Evolutionary conservation across 2,797 vertebrate species (phyloP), one percentile per base, ranked within the genome.

Genomic region (Pogoniulus pusillus): DNA sequence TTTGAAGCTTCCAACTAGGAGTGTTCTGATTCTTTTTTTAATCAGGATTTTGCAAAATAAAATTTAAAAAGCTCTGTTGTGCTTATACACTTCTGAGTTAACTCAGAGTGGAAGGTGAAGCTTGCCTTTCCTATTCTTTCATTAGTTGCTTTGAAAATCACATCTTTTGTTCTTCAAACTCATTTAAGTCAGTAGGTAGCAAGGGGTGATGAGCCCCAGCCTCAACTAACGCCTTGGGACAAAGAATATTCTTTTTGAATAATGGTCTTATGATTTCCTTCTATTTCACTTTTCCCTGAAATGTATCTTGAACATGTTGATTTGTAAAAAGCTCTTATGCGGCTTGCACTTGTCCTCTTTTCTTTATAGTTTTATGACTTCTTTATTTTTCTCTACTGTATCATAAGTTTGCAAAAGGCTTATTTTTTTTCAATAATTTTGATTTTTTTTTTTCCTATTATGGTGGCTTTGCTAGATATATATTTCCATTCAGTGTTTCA

Each of bases 141-240:
- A 82, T 96, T 93, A 95, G 85, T 73, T 94, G 63, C 91, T 97
- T 96, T 97, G 93, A 96, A 90, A 96, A 94, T 95, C 85, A 73
- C 53, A 85, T 87, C 82, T 97, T 97, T 95, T 96, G 84, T 96
- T 96, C 91, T 93, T 92, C 20, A 0, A 51, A 68, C 73, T 64
- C 37, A 93, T 55, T 72, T 90, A 90, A 96, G 45, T 94, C 95
- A 94, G 89, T 59, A 10, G 92, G 83, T 84, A 93, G 80, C 74
- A 88, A 51, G 66, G 68, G 85, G 91, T 95, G 91, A 96, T 94
- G 89, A 94, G 93, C 68, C 78, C 71, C 83, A 81, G 85, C 72
- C 70, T 91, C 76, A 53, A 55, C 89, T 96, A 87, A 58, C 93
- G 88, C 87, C 87, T 62, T 96, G 79, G 85, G 91, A 95, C 90